A percentile compares a stretch with the other conserved stretches of the same genome.
These are phyloP conservation scores for Dunckerocampus dactyliophorus DNA, from an alignment of 2,113 vertebrate genomes.

Conservation along the genomic window DNA sequence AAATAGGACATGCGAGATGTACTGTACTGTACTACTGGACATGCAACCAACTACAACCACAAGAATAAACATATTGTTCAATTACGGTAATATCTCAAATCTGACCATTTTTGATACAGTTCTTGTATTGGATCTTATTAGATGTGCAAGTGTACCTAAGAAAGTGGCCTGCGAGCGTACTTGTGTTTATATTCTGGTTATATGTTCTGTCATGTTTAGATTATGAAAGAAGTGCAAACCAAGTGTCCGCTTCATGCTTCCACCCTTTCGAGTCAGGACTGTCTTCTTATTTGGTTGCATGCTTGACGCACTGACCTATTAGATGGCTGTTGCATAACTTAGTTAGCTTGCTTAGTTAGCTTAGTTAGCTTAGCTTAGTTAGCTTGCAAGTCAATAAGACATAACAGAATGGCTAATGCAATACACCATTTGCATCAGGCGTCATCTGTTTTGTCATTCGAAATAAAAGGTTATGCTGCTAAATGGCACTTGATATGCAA, in stretches of 20 bases:
- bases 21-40: not conserved
- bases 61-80: no score
- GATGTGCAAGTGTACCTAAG: no score
- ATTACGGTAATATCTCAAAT: no score
- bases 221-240: no score
- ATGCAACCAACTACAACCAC: not conserved
- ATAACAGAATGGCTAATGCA: slow-evolving; percentile 29
- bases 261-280: not conserved
- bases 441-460: slow-evolving; percentile 27
- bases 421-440: slow-evolving; percentile 13
- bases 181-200: no score
- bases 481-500: slow-evolving; percentile 18
- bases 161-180: no score
- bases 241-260: no score
- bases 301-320: slow-evolving; percentile 20
- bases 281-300: not conserved
- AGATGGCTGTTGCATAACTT: slow-evolving; percentile 7
- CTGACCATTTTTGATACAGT: no score
- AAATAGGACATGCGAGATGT: not conserved
- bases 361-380: no score
- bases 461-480: slow-evolving; percentile 36
- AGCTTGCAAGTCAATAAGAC: slow-evolving; percentile 4
- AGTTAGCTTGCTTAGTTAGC: no score
- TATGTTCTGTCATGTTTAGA: no score
- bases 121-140: no score